Base-by-base conservation (phyloP, 2,797 vertebrate species). In the Melanotaenia nigrans region DNA sequence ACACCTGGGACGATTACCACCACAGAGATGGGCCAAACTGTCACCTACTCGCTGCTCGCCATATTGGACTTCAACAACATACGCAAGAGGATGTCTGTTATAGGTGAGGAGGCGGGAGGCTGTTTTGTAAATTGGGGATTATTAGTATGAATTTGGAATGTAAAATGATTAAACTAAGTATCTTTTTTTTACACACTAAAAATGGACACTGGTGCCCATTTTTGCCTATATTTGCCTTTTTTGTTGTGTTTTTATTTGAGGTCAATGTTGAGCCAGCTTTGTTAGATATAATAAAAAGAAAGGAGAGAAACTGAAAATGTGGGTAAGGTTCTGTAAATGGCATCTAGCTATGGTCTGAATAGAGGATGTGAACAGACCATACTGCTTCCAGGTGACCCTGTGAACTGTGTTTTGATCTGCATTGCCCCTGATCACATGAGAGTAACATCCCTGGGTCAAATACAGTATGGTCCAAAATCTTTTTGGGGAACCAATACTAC, bases 51-150 rank as follows among this genome's bases (percentile, higher is more conserved):
- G 5, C 94, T 98, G 32, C 94, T 98, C 33, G 96, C 96, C 83
- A 98, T 98, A 77, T 89, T 98, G 84, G 97, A 98, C 92, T 98
- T 98, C 92, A 98, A 97, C 91, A 96, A 98, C 75, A 93, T 97
- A 78, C 96, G 97, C 89, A 98, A 97, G 83, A 95, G 97, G 82
- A 98, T 98, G 97, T 98, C 97, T 0, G 97, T 98, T 70, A 97
- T 98, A 16, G 96, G 97, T 98, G 84, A 82, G 85, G 13, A 24
- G 4, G 8, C 4, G 6, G 25, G 51, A 0, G 4, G 18, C 13
- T 24, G 1, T 51, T 61, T 30, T 59, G n/a, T 36, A 13, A 57
- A 32, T 10, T 38, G 3, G 13, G 18, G 30, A 16, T 28, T 54
- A 20, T 8, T 25, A 24, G 22, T 6, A 22, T 25, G 18, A 16